Evolutionary conservation across 2,888 invertebrate genomes (phyloP), one percentile per base, ranked within the genome.

Genomic region (Eupithecia tripunctaria): DNA sequence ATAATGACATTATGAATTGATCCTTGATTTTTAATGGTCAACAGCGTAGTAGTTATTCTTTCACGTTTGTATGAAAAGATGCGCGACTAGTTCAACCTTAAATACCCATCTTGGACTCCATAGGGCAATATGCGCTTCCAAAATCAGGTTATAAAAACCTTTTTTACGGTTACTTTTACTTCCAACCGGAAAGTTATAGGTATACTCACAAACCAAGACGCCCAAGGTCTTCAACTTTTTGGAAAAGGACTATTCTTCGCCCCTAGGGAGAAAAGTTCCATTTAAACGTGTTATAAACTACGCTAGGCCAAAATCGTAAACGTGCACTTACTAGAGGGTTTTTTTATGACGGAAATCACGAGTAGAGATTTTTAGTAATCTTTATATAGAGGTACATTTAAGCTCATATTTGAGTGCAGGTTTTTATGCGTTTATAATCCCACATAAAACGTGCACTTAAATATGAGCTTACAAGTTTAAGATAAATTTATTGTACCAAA

Each of bases 211-310:
- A 70, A 78, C 76, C 73, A 72, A 75, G 76, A 76, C 69, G 73
- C 69, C 70, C 65, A 68, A 74, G 60, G 67, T 38, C 51, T 65
- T 41, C 63, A 73, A 76, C 73, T 76, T 75, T 68, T 32, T 15
- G 68, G 72, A 70, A 68, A 68, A 63, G 62, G 27, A 21, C 67
- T 60, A 70, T 64, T 70, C 62, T 64, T 67, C 32, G 38, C 72
- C 76, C 74, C 67, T 18, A 60, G 76, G 75, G 75, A 72, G 51
- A 41, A 47, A 75, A 76, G 70, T 76, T 78, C 74, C 76, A 70
- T 74, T 73, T 71, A 74, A 75, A 78, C 67, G 72, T 67, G 68
- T 27, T 72, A 74, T 79, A 79, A 79, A 78, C 73, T 76, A 68
- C 67, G 62, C 62, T 27, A 66, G 43, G 71, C 25, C 71, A 56